phyloP scores from a whole-genome alignment of 2,888 invertebrate genomes.

The Molorchus minor region DNA sequence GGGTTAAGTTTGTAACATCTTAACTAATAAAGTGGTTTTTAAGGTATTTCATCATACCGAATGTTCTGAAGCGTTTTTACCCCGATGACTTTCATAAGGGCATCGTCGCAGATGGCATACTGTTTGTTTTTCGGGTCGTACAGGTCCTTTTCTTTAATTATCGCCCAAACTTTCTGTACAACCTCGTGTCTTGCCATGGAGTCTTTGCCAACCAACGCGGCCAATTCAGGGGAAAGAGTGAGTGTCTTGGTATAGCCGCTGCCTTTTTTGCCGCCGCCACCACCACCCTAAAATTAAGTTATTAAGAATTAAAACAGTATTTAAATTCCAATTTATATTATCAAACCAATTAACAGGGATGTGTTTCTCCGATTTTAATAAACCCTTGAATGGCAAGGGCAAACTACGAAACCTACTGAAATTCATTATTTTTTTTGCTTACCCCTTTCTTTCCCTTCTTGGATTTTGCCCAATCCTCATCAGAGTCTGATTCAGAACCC shows the following conservation, averaged over 20 bases:
- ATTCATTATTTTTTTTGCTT: no score
- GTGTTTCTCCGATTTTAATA: no score
- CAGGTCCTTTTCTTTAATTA: constrained; percentile 88
- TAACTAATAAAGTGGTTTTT: constrained; percentile 86
- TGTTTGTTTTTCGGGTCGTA: constrained; percentile 95
- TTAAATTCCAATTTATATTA: no score
- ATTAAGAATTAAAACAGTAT: no score
- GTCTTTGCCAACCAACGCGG: constrained; percentile 84
- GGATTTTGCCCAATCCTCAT: constrained; percentile 74
- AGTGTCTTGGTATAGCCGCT: constrained; percentile 87
- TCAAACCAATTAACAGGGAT: no score
- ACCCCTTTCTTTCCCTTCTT: constrained; percentile 65
- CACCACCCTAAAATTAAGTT: constrained; percentile 46
- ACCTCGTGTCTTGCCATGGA: constrained; percentile 89
- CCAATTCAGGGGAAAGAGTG: constrained; percentile 84
- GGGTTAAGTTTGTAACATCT: constrained; percentile 40
- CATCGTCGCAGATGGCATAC: constrained; percentile 93
- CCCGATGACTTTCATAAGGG: constrained; percentile 88
- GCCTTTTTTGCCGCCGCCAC: constrained; percentile 66
- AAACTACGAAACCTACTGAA: no score
- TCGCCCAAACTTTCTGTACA: constrained; percentile 89
- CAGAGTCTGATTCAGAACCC: constrained; percentile 74
- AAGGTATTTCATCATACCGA: constrained; percentile 97
- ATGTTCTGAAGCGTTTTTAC: constrained; percentile 92
- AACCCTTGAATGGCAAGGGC: no score